Evolutionary conservation across 2,888 invertebrate species (phyloP), one percentile per base, ranked within the genome.

Genomic region (Latrodectus hesperus): DNA sequence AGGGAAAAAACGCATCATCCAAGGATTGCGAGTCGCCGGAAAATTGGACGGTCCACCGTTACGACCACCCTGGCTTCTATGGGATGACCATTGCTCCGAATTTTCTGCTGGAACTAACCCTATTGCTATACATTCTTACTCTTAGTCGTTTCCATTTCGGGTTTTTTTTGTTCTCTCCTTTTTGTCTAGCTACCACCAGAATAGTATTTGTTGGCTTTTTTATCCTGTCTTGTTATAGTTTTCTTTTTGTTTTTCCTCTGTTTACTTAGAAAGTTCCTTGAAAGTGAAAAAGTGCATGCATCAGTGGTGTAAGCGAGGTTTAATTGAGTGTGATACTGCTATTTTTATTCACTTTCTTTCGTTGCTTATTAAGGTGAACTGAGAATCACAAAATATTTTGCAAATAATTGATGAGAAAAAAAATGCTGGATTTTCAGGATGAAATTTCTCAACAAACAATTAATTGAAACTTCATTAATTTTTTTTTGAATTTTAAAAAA

Each of bases 1-100:
- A 16, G 12, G n/a, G n/a, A 60, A n/a, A 60, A 60, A 60, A 60
- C 14, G n/a, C n/a, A 16, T 60, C 60, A 16, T 16, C n/a, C 12
- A 9, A 12, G 60, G 60, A 60, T 60, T 60, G 60, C 4, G 60
- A 60, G 60, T 60, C n/a, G 74, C 70, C 68, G 53, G 85, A 80
- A 85, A 85, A 85, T 85, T 85, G 85, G 85, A 85, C 73, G 68
- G 60, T n/a, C 75, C 52, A 53, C 51, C 52, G 78, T 85, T 75
- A 85, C 79, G 51, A 70, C 85, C 85, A 51, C 79, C 64, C 79
- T 85, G 79, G 75, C 75, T 79, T 26, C 52, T 52, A 70, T 67
- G 55, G 68, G 75, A 85, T 79, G 85, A 70, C 79, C 70, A 85
- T 85, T 75, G 79, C 79, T 51, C 53, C 26, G 73, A 74, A 74